A percentile compares a stretch with the other conserved stretches of the same genome.
Conservation (phyloP, 1,140 invertebrate genomes). For the Pseudomyrmex cubaensis region DNA sequence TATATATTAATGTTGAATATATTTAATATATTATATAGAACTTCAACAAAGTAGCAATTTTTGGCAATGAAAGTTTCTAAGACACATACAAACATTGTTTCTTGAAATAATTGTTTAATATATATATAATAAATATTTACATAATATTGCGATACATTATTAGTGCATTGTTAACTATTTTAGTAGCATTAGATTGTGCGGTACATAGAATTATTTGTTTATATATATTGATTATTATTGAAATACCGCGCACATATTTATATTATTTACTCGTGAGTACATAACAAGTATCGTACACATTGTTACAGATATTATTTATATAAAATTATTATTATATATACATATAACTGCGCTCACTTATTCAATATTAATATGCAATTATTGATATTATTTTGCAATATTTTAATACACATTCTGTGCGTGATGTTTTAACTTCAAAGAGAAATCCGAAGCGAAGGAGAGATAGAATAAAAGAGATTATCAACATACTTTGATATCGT, state of each 20-base stretch:
- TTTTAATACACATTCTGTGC: no score
- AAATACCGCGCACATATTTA: background rate
- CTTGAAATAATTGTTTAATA: no score
- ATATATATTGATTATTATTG: background rate
- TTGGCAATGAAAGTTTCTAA: no score
- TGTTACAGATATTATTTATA: conserved; percentile 4
- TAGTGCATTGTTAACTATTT: background rate
- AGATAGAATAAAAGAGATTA: background rate
- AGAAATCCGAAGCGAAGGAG: background rate
- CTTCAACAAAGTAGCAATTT: no score
- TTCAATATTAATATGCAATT: conserved; percentile 14
- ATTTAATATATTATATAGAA: no score
- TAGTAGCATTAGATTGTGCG: background rate
- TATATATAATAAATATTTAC: no score
- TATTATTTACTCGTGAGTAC: background rate
- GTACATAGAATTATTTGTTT: background rate
- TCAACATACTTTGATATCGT: conserved; percentile 13
- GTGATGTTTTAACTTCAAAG: background rate
- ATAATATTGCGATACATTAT: no score
- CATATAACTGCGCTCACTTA: background rate
- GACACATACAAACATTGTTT: no score
- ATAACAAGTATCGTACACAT: background rate
- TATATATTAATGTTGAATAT: no score
- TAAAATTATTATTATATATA: background rate
- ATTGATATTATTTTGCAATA: conserved; percentile 4